Conservation (phyloP, 1,140 invertebrate genomes). For the Sinella curviseta region DNA sequence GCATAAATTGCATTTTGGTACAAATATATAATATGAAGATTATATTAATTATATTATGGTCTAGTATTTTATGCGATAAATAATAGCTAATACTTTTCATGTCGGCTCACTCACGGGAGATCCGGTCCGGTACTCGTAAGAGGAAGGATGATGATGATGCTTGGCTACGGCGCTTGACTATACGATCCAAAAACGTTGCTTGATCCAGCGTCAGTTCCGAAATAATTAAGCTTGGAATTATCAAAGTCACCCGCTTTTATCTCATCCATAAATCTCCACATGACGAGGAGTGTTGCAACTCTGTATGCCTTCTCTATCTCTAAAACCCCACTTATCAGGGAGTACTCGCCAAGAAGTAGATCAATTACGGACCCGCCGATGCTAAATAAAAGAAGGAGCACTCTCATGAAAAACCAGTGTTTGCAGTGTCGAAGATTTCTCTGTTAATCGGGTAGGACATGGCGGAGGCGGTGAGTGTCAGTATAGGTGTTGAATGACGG, state of each 20-base stretch:
- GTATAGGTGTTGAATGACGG: background rate
- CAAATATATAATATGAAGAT: too few relatives aligned
- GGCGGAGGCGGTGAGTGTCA: background rate
- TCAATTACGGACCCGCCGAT: conserved; percentile 8
- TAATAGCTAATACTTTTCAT: too few relatives aligned
- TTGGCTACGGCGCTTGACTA: background rate
- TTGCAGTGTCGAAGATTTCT: conserved; percentile 13
- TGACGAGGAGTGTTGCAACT: background rate
- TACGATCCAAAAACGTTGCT: conserved; percentile 5
- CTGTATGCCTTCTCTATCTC: conserved; percentile 19
- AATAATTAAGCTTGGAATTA: conserved; percentile 5
- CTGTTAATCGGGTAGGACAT: background rate
- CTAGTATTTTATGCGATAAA: too few relatives aligned
- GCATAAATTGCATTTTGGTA: too few relatives aligned
- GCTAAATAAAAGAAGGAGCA: background rate
- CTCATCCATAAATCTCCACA: conserved; percentile 25
- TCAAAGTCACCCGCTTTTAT: background rate
- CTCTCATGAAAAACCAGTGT: conserved; percentile 14
- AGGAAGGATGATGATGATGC: too few relatives aligned
- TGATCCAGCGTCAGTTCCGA: background rate
- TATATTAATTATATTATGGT: too few relatives aligned
- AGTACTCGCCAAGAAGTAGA: background rate
- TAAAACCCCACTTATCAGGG: background rate
- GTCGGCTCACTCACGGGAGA: too few relatives aligned
- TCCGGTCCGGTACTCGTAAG: too few relatives aligned